A percentile compares a stretch with the other conserved stretches of the same genome.
Conservation (phyloP, 1,140 invertebrate genomes). For the Meloidogyne chitwoodi region DNA sequence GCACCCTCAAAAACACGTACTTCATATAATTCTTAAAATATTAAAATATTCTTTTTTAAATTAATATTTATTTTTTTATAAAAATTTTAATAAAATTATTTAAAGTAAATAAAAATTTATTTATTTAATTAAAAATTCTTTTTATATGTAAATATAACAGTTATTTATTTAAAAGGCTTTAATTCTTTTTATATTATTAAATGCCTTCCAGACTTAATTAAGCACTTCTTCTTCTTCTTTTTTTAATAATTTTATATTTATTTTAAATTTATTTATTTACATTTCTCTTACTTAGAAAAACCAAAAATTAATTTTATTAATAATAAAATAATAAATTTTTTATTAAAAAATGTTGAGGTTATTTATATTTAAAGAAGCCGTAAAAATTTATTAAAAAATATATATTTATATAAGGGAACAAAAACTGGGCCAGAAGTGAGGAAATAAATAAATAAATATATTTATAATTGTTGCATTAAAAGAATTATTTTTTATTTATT, state of each 20-base stretch:
- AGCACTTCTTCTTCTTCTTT: not conserved
- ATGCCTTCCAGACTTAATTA: not conserved
- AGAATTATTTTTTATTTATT: not conserved
- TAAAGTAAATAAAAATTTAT: not conserved
- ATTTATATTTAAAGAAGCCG: slow-evolving; percentile 7
- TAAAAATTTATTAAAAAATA: slow-evolving; percentile 9
- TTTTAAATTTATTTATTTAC: slow-evolving; percentile 5
- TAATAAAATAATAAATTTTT: not conserved
- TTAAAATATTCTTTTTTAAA: slow-evolving; percentile 4
- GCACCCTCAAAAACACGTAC: slow-evolving; percentile 43
- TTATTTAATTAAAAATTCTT: not conserved
- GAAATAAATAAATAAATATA: not conserved
- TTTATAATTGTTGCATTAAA: not conserved
- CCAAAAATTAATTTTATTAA: slow-evolving; percentile 14
- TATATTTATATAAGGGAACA: not conserved
- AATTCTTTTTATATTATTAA: not conserved
- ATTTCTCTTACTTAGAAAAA: not conserved
- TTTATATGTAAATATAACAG: not conserved
- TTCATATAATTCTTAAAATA: slow-evolving; percentile 42
- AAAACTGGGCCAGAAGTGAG: not conserved
- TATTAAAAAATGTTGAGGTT: not conserved
- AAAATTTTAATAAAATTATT: not conserved
- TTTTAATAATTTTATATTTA: not conserved
- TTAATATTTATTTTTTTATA: not conserved
- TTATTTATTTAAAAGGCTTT: not conserved